phyloP scores from a whole-genome alignment of 2,888 invertebrate species.

The Scotopteryx bipunctaria region DNA sequence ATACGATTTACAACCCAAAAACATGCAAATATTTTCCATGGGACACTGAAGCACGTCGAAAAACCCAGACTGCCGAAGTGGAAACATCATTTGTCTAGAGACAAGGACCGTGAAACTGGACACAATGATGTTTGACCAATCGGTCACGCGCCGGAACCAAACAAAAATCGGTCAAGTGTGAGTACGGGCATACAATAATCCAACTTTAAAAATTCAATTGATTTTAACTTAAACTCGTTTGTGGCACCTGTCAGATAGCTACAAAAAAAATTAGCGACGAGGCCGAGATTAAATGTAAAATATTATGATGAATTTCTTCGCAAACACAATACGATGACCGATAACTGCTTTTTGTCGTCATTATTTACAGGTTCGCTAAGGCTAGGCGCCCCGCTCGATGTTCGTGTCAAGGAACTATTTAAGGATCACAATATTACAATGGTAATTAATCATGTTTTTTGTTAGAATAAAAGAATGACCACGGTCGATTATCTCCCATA shows the following conservation, averaged over 20 bases:
- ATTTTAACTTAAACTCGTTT: slow-evolving; percentile 13
- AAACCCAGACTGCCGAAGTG: slow-evolving; percentile 43
- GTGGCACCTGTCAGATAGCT: slow-evolving; percentile 19
- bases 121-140: slow-evolving; percentile 59
- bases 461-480: slow-evolving; percentile 55
- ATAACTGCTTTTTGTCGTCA: slow-evolving; percentile 48
- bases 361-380: slow-evolving; percentile 36
- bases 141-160: slow-evolving; percentile 50
- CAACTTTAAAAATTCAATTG: neutral
- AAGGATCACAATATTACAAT: slow-evolving; percentile 54
- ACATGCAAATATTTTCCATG: slow-evolving; percentile 26
- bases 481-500: slow-evolving; percentile 54
- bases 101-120: slow-evolving; percentile 60
- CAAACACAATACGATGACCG: slow-evolving; percentile 48
- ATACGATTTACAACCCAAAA: slow-evolving; percentile 33
- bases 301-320: slow-evolving; percentile 41
- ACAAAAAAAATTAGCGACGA: slow-evolving; percentile 33
- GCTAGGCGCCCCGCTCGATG: slow-evolving; percentile 50
- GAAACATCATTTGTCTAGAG: slow-evolving; percentile 60
- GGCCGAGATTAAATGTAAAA: slow-evolving; percentile 34
- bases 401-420: slow-evolving; percentile 61
- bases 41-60: slow-evolving; percentile 25
- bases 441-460: slow-evolving; percentile 75
- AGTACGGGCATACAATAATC: slow-evolving; percentile 28
- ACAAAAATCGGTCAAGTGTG: slow-evolving; percentile 49